phyloP scores from a whole-genome alignment of 2,888 invertebrate genomes.

The Melipona beecheii region DNA sequence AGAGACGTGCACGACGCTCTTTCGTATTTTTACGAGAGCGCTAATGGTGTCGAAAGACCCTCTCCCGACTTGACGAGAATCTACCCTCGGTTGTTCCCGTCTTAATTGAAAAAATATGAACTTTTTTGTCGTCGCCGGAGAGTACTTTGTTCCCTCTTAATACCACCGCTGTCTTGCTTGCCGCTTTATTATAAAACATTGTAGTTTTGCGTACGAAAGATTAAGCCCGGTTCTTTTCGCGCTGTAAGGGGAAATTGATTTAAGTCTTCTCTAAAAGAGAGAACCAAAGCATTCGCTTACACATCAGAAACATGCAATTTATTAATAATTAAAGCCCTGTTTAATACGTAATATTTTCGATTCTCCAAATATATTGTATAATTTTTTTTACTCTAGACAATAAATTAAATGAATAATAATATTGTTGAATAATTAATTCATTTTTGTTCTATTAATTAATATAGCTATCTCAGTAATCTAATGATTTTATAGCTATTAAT shows the following conservation, averaged over 20 bases:
- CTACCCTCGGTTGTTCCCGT: slow-evolving; percentile 73
- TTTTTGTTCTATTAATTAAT: not conserved
- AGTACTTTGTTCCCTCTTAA: slow-evolving; percentile 76
- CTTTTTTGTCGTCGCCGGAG: slow-evolving; percentile 79
- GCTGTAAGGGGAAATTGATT: slow-evolving; percentile 62
- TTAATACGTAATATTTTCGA: too few relatives aligned
- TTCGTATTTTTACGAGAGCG: slow-evolving; percentile 76
- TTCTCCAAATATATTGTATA: too few relatives aligned
- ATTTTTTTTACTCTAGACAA: too few relatives aligned
- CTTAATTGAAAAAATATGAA: slow-evolving; percentile 84
- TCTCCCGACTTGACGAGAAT: slow-evolving; percentile 68
- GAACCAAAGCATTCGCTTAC: not conserved
- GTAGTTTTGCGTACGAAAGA: slow-evolving; percentile 62
- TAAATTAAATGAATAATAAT: too few relatives aligned
- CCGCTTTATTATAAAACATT: slow-evolving; percentile 70
- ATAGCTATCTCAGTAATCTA: not conserved
- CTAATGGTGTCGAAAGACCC: slow-evolving; percentile 79
- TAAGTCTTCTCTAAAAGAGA: slow-evolving; percentile 28
- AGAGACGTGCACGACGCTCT: slow-evolving; percentile 63
- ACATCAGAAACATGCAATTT: not conserved
- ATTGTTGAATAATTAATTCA: not conserved
- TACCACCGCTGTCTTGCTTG: slow-evolving; percentile 66
- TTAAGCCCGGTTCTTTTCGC: slow-evolving; percentile 53
- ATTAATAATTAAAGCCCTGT: not conserved
- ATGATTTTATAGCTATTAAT: not conserved